Base-by-base conservation (phyloP, 1,140 invertebrate genomes). In the Bombus turneri region DNA sequence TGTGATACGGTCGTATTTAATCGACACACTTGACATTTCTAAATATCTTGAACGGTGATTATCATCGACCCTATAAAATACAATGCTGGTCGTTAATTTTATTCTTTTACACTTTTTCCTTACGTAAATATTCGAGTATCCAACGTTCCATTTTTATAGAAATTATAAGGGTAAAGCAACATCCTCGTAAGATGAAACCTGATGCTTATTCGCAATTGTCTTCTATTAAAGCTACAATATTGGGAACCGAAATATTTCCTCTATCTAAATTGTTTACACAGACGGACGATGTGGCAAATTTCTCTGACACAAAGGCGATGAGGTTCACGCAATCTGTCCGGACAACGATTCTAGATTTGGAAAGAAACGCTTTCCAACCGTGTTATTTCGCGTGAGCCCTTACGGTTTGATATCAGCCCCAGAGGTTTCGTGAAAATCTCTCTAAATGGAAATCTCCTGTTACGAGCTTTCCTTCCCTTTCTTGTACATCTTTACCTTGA, bases 381-480 rank as follows among this genome's bases (percentile, higher is more conserved):
- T 28, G 83, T 89, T 82, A 83, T 86, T 79, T 80, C 72, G 72
- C 74, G 75, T 69, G 41, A 69, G 71, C 81, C 64, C 69, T 72
- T 81, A 83, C 83, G 69, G 88, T 79, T 71, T 76, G 83, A 86
- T 71, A 86, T 83, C 85, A 66, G 74, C 81, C 85, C 47, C 82
- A 76, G 18, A 85, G 76, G 75, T 89, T 85, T 78, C 69, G 82
- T 86, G 87, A 82, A 86, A 88, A 92, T 91, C 90, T 91, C 88
- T 92, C 90, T 93, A 92, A 93, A 93, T 92, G 91, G 91, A 92
- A 93, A 93, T 93, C 90, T 83, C 86, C 89, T 89, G 91, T 93
- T 89, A 83, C 80, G 86, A 91, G 92, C 87, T 92, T 92, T 90
- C 74, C 64, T 74, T 83, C 37, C 87, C 76, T 81, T 84, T 81